These are phyloP conservation scores for Maniola hyperantus DNA, from an alignment of 2,888 invertebrate genomes.

Conservation along the genomic window DNA sequence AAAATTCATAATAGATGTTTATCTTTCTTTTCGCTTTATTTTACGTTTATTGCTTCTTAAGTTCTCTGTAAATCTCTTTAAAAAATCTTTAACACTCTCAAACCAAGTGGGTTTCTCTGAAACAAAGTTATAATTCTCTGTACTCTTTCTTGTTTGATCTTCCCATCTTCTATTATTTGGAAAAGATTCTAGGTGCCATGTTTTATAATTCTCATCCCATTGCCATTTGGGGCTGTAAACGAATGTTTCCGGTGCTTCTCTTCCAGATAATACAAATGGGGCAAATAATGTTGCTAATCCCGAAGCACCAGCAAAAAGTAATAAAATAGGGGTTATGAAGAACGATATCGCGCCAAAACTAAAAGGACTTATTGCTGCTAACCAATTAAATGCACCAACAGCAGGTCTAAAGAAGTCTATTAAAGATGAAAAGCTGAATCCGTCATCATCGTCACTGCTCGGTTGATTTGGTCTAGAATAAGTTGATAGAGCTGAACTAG, in stretches of 20 bases:
- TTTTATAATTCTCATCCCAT: conserved; percentile 82
- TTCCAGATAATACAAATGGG: conserved; percentile 83
- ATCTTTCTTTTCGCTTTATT: conserved; percentile 62
- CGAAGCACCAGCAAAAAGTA: conserved; percentile 84
- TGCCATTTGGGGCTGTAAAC: conserved; percentile 79
- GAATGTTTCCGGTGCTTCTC: conserved; percentile 67
- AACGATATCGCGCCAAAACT: conserved; percentile 83
- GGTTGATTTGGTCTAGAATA: conserved; percentile 58
- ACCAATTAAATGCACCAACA: conserved; percentile 74
- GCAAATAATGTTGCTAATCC: conserved; percentile 84
- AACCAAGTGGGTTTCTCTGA: conserved; percentile 50
- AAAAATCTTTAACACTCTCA: conserved; percentile 56
- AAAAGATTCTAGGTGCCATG: conserved; percentile 73
- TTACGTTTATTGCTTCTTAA: conserved; percentile 50
- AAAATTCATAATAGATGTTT: conserved; percentile 23
- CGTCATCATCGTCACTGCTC: conserved; percentile 64
- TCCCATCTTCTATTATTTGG: conserved; percentile 58
- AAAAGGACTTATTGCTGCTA: conserved; percentile 82
- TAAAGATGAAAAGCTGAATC: conserved; percentile 74
- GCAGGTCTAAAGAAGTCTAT: conserved; percentile 77
- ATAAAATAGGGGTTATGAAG: conserved; percentile 84
- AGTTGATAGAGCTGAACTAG: conserved; percentile 56
- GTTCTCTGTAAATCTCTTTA: conserved; percentile 51
- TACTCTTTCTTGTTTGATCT: conserved; percentile 47
- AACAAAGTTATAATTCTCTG: conserved; percentile 42